Evolutionary conservation across 1,140 invertebrate species (phyloP), one percentile per base, ranked within the genome.

Genomic region (Bombus polaris): DNA sequence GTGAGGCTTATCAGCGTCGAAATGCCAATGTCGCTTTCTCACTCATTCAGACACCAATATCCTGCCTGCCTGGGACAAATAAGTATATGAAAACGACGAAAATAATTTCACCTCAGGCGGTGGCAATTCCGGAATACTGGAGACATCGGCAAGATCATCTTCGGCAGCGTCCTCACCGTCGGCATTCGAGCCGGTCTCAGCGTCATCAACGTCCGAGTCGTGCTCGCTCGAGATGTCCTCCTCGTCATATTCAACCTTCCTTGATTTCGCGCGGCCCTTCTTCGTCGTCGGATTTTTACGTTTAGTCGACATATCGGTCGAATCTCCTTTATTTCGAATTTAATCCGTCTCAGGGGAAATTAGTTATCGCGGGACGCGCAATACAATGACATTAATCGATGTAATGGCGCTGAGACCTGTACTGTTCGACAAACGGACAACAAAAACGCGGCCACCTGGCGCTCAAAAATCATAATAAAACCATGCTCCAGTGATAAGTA

Each of bases 211-310:
- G 4, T 95, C 95, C 28, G 94, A 95, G 1, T 95, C 94, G 76
- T 94, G 92, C 74, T 95, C 94, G 83, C 94, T 95, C 44, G 94
- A 95, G 82, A 95, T 95, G 81, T 95, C 94, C 75, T 95, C 95
- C 18, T 95, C 95, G 71, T 95, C 95, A 81, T 95, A 95, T 57
- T 95, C 93, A 39, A 94, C 94, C 78, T 94, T 95, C 32, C 92
- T 91, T 15, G 90, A 87, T 87, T 96, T 95, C 37, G 90, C 88
- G 53, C 93, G 94, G 28, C 86, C 88, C 80, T 95, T 95, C 81
- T 94, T 94, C 53, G 15, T 78, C 3, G 91, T 37, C 15, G 89
- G 53, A 80, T 71, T 90, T 92, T 94, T 95, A 44, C 94, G 91
- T 79, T 95, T 95, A 47, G 90, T 84, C 73, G 94, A 94, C 93